Percentiles rank a stretch among this genome's conserved stretches.
These are phyloP conservation scores for Ectropis grisescens DNA, from an alignment of 1,140 invertebrate species.

Conservation along the genomic window DNA sequence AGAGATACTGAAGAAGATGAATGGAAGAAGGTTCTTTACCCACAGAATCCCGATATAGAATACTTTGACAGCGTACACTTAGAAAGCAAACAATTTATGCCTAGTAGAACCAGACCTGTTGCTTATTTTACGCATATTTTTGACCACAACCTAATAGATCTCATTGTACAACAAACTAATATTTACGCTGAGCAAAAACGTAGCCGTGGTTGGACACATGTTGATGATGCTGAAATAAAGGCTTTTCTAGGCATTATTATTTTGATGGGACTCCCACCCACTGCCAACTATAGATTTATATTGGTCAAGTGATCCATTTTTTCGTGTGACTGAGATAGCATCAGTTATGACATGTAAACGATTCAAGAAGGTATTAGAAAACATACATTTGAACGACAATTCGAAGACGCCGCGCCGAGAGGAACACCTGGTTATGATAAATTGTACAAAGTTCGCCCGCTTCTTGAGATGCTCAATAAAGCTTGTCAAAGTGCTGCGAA, in stretches of 20 bases:
- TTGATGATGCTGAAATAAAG: background rate
- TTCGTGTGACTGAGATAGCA: background rate
- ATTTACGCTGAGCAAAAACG: constrained; percentile 1
- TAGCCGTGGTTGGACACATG: background rate
- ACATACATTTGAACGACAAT: constrained; percentile 11
- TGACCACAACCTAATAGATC: constrained; percentile 1
- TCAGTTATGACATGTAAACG: background rate
- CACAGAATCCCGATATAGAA: too few species aligned
- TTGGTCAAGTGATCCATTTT: background rate
- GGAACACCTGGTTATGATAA: constrained; percentile 1
- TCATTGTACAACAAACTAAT: constrained; percentile 2
- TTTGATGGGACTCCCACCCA: constrained; percentile 7
- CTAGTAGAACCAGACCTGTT: too few species aligned
- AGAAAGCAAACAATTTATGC: too few species aligned
- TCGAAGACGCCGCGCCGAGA: constrained; percentile 5
- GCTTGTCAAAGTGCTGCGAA: background rate
- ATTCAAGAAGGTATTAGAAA: constrained; percentile 7
- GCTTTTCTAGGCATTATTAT: constrained; percentile 5
- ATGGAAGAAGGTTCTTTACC: too few species aligned
- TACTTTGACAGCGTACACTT: too few species aligned
- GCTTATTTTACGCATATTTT: too few species aligned
- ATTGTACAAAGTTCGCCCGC: background rate
- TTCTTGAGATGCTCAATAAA: background rate
- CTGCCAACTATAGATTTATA: background rate
- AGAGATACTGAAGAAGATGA: too few species aligned